Evolutionary conservation across 2,888 invertebrate genomes (phyloP).

Genomic region (Apocheima hispidaria): DNA sequence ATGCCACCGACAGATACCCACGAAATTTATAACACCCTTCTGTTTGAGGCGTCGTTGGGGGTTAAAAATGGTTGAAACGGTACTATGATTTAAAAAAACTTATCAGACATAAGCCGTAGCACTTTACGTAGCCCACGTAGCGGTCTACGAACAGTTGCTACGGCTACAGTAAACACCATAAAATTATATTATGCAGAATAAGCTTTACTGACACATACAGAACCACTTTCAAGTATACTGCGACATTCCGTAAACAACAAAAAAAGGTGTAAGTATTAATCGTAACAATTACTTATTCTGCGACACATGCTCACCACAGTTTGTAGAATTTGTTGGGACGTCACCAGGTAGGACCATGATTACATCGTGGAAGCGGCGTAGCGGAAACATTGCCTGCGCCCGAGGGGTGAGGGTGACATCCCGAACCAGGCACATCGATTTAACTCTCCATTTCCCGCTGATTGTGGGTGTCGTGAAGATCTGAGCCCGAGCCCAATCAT

Average conservation of each 20-base stretch:
- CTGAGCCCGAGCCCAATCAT: constrained; percentile 5
- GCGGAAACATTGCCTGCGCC: constrained; percentile 14
- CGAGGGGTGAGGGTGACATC: background rate
- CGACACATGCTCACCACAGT: background rate
- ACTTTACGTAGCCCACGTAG: constrained; percentile 5
- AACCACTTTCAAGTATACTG: too few relatives aligned
- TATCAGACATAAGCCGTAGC: background rate
- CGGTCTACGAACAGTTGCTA: constrained; percentile 13
- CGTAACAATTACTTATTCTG: background rate
- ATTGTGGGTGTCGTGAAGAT: constrained; percentile 11
- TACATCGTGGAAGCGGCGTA: constrained; percentile 13
- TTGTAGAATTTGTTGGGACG: background rate
- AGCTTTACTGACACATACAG: too few relatives aligned
- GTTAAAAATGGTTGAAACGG: too few relatives aligned
- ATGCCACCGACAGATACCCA: too few relatives aligned
- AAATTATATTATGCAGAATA: too few relatives aligned
- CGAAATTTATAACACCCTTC: too few relatives aligned
- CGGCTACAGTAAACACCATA: background rate
- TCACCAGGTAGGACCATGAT: constrained; percentile 5
- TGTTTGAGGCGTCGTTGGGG: too few relatives aligned
- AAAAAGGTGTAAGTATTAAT: too few relatives aligned
- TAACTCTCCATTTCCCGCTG: constrained; percentile 20
- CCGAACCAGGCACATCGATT: constrained; percentile 13
- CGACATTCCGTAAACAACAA: too few relatives aligned
- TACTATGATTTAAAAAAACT: too few relatives aligned